Evolutionary conservation across 2,113 vertebrate genomes (phyloP).

Genomic region (Polypterus senegalus): DNA sequence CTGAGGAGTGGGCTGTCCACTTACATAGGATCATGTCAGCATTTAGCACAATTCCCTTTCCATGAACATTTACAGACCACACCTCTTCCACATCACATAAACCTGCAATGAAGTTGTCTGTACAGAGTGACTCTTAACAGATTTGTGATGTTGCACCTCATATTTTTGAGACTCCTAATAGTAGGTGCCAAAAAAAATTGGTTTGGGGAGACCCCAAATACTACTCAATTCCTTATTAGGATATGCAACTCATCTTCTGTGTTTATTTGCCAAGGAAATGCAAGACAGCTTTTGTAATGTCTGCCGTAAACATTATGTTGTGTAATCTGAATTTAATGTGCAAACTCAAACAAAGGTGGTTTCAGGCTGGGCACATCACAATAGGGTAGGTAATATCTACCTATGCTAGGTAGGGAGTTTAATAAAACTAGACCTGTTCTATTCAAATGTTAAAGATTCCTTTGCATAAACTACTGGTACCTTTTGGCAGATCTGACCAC

Average conservation of each 20-base stretch:
- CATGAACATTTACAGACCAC: conserved; percentile 2
- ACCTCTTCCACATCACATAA: conserved; percentile 4
- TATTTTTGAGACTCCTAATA: conserved; percentile 5
- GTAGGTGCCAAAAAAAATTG: conserved; percentile 10
- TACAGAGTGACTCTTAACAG: conserved; percentile 16
- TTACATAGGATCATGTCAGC: conserved; percentile 15
- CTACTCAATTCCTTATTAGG: background rate
- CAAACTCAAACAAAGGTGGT: background rate
- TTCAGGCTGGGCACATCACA: background rate
- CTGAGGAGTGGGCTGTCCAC: conserved; percentile 11
- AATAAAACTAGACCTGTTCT: too few relatives aligned
- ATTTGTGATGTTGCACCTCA: background rate
- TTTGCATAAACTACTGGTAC: too few relatives aligned
- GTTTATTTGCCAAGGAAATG: background rate
- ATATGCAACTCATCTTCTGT: background rate
- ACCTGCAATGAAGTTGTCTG: conserved; percentile 16
- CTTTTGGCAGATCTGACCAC: too few relatives aligned
- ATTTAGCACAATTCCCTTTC: conserved; percentile 8
- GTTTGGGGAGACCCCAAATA: conserved; percentile 4
- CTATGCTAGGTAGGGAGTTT: background rate
- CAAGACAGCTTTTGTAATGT: conserved; percentile 1
- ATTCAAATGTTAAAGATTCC: too few relatives aligned
- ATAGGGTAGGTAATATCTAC: conserved; percentile 16
- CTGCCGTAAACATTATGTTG: background rate
- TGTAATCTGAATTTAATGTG: conserved; percentile 1